phyloP scores from a whole-genome alignment of 2,113 vertebrate species.

The Zosterops lateralis region DNA sequence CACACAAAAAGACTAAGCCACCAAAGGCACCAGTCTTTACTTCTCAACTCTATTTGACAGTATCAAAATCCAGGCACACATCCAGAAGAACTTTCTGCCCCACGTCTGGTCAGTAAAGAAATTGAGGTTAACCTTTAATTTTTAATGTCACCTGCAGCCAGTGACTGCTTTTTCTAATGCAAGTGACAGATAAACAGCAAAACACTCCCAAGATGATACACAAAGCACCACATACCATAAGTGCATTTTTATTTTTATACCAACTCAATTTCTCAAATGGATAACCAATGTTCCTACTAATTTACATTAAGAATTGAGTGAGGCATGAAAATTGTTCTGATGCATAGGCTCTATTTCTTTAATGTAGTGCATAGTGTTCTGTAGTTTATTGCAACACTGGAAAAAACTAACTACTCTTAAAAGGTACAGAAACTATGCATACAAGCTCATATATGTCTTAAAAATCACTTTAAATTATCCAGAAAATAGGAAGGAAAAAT shows the following conservation, averaged over 20 bases:
- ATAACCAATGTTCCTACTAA: conserved; percentile 86
- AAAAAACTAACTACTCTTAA: conserved; percentile 38
- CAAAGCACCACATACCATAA: conserved; percentile 77
- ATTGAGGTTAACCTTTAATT: conserved; percentile 84
- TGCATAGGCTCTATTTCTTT: conserved; percentile 66
- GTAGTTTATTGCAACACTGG: conserved; percentile 24
- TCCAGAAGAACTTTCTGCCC: conserved; percentile 70
- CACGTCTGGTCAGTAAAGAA: conserved; percentile 79
- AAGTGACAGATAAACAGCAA: conserved; percentile 83
- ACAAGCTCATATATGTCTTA: not conserved
- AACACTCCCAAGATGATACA: conserved; percentile 78
- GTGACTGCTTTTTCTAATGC: conserved; percentile 79
- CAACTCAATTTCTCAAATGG: conserved; percentile 87
- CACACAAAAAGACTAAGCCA: not conserved
- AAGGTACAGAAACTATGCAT: conserved; percentile 20
- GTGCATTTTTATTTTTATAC: conserved; percentile 85
- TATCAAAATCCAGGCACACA: conserved; percentile 64
- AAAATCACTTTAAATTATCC: conserved; percentile 3
- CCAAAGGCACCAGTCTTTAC: not conserved
- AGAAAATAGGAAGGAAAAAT: not conserved
- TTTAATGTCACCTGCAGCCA: conserved; percentile 86
- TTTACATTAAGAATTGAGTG: conserved; percentile 84
- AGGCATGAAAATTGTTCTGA: conserved; percentile 84
- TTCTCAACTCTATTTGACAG: conserved; percentile 47
- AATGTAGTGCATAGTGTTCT: conserved; percentile 52